Evolutionary conservation across 2,888 invertebrate species (phyloP).

Genomic region (Leistus spinibarbis): DNA sequence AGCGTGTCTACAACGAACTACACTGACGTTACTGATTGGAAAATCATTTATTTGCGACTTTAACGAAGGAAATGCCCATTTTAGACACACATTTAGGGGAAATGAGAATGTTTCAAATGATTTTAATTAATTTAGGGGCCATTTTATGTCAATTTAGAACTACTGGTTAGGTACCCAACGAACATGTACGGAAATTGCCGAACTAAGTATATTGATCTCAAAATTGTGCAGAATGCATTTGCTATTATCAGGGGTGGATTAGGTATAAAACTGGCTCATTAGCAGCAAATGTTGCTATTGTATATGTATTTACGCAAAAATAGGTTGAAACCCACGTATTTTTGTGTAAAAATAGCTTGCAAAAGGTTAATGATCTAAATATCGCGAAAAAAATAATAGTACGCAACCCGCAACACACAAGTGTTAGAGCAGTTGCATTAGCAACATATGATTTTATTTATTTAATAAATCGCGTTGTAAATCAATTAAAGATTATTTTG

Average conservation of each 20-base stretch:
- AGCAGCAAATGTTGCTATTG: no score
- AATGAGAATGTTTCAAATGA: neutral
- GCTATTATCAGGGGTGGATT: neutral
- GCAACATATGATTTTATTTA: neutral
- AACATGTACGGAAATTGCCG: neutral
- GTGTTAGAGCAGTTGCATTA: neutral
- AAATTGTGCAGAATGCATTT: neutral
- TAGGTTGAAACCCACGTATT: neutral
- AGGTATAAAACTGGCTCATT: neutral
- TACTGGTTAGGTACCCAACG: neutral
- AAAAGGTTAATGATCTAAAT: neutral
- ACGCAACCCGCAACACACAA: neutral
- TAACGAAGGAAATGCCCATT: neutral
- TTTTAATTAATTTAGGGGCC: neutral
- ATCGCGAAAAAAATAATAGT: neutral
- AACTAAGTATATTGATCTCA: neutral
- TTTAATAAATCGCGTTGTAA: neutral
- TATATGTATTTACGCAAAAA: neutral
- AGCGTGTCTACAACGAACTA: conserved; percentile 5
- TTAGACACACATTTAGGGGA: neutral
- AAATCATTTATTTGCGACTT: neutral
- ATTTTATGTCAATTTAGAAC: neutral
- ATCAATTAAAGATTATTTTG: neutral
- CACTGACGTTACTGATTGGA: conserved; percentile 1
- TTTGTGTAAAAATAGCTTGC: neutral